These are phyloP conservation scores for Gallirallus australis DNA, from an alignment of 2,797 vertebrate species.

Conservation along the genomic window DNA sequence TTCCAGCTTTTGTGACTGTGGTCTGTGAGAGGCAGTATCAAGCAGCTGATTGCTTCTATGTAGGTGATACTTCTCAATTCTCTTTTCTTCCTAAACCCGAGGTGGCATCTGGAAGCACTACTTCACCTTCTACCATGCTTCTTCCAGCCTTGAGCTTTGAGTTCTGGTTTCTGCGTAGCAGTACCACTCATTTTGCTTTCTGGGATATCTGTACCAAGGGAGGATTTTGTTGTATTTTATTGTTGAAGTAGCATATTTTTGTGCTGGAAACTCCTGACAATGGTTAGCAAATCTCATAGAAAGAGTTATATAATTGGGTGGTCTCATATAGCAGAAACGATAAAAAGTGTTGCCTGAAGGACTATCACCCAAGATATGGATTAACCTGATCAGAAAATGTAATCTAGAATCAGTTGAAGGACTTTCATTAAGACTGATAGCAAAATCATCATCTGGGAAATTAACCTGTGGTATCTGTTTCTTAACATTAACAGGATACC, in stretches of 20 bases:
- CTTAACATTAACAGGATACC: not conserved
- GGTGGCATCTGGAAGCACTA: not conserved
- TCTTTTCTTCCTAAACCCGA: not conserved
- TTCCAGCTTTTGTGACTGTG: not conserved
- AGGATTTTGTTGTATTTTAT: not conserved
- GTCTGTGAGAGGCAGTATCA: not conserved
- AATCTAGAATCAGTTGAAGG: not conserved
- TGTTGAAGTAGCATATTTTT: not conserved
- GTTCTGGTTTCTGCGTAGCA: not conserved
- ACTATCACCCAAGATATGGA: not conserved
- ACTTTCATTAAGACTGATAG: not conserved
- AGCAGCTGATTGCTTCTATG: not conserved
- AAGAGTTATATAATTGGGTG: not conserved
- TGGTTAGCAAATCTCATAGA: not conserved
- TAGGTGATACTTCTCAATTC: not conserved
- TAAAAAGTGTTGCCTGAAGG: not conserved
- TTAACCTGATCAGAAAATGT: not conserved
- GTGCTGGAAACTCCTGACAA: not conserved
- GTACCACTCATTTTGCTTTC: not conserved
- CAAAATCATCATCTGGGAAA: not conserved
- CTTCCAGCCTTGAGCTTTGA: not conserved
- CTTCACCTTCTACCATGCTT: rapidly evolving
- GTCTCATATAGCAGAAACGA: not conserved
- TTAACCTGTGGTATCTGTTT: not conserved
- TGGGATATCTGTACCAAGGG: not conserved